Base-by-base conservation (phyloP, 1,140 invertebrate genomes). In the Chrysoperla carnea region DNA sequence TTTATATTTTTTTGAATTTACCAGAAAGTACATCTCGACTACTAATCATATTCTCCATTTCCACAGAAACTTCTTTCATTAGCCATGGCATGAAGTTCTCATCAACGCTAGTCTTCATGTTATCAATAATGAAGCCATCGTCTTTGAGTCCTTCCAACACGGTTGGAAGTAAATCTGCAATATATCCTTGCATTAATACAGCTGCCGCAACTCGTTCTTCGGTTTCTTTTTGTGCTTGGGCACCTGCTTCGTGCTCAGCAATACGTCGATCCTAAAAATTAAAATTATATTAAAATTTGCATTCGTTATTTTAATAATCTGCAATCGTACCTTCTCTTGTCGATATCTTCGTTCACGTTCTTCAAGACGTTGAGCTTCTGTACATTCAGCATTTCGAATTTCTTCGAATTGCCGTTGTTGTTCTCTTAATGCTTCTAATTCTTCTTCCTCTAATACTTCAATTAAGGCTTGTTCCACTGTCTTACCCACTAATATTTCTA, bases 61-160 rank as follows among this genome's bases (percentile, higher is more conserved):
- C 81, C 42, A 72, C 64, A 31, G 78, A 75, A 11, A 91, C 83
- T 59, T 86, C 81, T 11, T 76, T 73, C 60, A 85, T 76, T 45
- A 92, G 62, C 86, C 86, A 91, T n/a, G 84, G 83, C 69, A 89
- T 78, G 58, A 89, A 81, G 37, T 74, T 75, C 50, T 84, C 80
- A 53, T 87, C 81, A 0, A 81, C 64, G 75, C 80, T 78, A 64
- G 71, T 60, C 57, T 76, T 75, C 42, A 81, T 72, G 37, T 76
- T 73, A 53, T 84, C 79, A 51, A 73, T 61, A 46, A 86, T 69
- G 58, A 78, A 81, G 1, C 83, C 82, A 53, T 81, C 76, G 50
- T 80, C 74, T 47, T 77, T 73, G 27, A 91, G 68, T 31, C 75
- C 79, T 50, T 84, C 80, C 41, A 90, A 71, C 36, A 89, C 84